Percentiles rank a stretch among this genome's conserved stretches.
Conservation (phyloP, 1,140 invertebrate species). For the Drosophila lowei region DNA sequence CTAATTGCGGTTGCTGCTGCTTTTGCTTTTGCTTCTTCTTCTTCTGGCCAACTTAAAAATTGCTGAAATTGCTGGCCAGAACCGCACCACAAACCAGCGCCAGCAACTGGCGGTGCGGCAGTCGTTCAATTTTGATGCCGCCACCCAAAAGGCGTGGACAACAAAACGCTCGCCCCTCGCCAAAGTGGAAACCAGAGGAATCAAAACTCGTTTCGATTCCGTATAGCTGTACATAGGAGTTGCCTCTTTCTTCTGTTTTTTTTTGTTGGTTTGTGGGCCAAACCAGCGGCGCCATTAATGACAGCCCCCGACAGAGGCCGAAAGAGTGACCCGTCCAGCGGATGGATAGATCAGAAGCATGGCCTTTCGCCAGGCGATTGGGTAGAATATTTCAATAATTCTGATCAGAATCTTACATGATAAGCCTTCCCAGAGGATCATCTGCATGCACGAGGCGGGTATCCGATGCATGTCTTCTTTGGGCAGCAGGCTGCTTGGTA, state of each 20-base stretch:
- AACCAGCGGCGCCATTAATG: slow-evolving; percentile 71
- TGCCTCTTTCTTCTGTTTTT: neutral
- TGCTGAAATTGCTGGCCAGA: slow-evolving; percentile 15
- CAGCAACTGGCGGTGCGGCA: slow-evolving; percentile 13
- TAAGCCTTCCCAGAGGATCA: too few relatives aligned
- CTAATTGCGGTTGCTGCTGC: slow-evolving; percentile 50
- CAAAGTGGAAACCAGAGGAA: slow-evolving; percentile 14
- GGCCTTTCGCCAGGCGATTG: too few relatives aligned
- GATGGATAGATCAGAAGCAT: neutral
- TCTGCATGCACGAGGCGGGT: too few relatives aligned
- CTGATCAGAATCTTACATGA: too few relatives aligned
- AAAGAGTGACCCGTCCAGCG: slow-evolving; percentile 36
- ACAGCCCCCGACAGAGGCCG: slow-evolving; percentile 30
- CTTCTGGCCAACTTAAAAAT: slow-evolving; percentile 25
- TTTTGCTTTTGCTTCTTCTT: slow-evolving; percentile 13
- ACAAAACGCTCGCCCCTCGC: slow-evolving; percentile 33
- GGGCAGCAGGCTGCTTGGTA: too few relatives aligned
- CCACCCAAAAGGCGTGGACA: slow-evolving; percentile 49
- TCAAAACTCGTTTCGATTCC: slow-evolving; percentile 36
- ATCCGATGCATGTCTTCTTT: too few relatives aligned
- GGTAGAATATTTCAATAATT: too few relatives aligned
- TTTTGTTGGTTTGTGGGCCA: slow-evolving; percentile 35
- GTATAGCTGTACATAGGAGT: slow-evolving; percentile 40
- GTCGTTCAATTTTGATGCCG: slow-evolving; percentile 40
- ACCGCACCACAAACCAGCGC: neutral